A percentile compares a stretch with the other conserved stretches of the same genome.
Evolutionary conservation across 2,113 vertebrate species (phyloP).

Genomic region (Hypomesus transpacificus): DNA sequence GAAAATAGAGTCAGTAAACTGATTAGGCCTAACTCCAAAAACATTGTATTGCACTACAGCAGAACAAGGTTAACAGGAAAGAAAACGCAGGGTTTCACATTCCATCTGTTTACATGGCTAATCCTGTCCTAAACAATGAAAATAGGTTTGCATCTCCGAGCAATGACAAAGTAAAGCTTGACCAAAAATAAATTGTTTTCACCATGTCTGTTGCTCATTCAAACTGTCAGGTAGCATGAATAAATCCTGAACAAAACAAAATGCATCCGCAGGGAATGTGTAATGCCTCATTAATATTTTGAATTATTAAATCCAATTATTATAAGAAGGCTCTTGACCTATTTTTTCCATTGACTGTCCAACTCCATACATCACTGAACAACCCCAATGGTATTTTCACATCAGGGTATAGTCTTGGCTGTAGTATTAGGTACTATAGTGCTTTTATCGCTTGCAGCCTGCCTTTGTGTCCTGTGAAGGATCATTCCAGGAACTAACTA

Average conservation of each 20-base stretch:
- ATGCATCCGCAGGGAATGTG: slow-evolving; percentile 16
- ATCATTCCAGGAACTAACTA: slow-evolving; percentile 69
- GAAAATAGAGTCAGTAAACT: too few relatives aligned
- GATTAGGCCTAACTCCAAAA: too few relatives aligned
- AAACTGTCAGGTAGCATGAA: slow-evolving; percentile 30
- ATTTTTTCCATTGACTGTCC: slow-evolving; percentile 35
- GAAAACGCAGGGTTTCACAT: too few relatives aligned
- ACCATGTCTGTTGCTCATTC: slow-evolving; percentile 13
- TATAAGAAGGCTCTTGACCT: slow-evolving; percentile 41
- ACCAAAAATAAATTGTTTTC: too few relatives aligned
- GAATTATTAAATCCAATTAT: slow-evolving; percentile 51
- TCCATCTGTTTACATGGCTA: too few relatives aligned
- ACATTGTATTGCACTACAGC: too few relatives aligned
- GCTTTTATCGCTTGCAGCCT: slow-evolving; percentile 11
- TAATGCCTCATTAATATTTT: slow-evolving; percentile 42
- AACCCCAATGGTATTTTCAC: too few relatives aligned
- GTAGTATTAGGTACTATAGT: slow-evolving; percentile 20
- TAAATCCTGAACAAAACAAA: slow-evolving; percentile 38
- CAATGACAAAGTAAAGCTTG: too few relatives aligned
- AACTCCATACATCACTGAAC: neutral
- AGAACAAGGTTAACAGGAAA: too few relatives aligned
- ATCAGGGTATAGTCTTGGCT: too few relatives aligned
- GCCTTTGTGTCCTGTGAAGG: slow-evolving; percentile 42
- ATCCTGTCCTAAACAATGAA: too few relatives aligned
- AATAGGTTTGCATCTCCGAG: too few relatives aligned